A percentile compares a stretch with the other conserved stretches of the same genome.
phyloP scores from a whole-genome alignment of 1,140 invertebrate genomes.

The Pantala flavescens region DNA sequence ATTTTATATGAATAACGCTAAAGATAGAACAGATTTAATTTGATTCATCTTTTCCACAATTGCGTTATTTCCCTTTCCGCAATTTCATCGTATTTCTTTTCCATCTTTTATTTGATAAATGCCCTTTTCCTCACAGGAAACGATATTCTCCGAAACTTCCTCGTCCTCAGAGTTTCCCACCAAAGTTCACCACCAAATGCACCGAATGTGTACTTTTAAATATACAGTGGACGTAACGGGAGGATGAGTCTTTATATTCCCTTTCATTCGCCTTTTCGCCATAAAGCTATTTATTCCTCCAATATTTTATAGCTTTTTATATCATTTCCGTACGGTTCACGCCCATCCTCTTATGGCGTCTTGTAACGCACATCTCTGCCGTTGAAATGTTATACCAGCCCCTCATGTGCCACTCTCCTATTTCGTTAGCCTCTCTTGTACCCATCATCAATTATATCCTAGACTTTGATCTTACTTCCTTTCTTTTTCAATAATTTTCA shows the following conservation, averaged over 20 bases:
- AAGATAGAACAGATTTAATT: no score
- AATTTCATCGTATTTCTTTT: background rate
- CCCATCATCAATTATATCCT: background rate
- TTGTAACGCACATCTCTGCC: background rate
- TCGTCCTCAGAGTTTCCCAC: background rate
- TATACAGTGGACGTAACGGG: background rate
- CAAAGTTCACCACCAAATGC: background rate
- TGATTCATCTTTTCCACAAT: no score
- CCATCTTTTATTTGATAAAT: background rate
- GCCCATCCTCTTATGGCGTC: background rate
- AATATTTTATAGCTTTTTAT: background rate
- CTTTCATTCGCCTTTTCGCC: background rate
- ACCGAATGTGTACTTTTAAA: background rate
- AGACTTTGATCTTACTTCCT: no score
- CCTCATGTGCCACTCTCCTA: background rate
- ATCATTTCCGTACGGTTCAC: conserved; percentile 8
- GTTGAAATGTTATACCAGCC: background rate
- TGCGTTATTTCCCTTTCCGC: background rate
- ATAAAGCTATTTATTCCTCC: background rate
- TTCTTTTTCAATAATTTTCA: no score
- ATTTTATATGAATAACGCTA: no score
- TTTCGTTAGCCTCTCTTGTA: background rate
- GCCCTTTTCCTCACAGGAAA: background rate
- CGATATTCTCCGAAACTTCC: background rate
- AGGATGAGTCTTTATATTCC: background rate